Percentiles rank a stretch among this genome's conserved stretches.
Evolutionary conservation across 2,888 invertebrate genomes (phyloP).

Genomic region (Eristalis pertinax): DNA sequence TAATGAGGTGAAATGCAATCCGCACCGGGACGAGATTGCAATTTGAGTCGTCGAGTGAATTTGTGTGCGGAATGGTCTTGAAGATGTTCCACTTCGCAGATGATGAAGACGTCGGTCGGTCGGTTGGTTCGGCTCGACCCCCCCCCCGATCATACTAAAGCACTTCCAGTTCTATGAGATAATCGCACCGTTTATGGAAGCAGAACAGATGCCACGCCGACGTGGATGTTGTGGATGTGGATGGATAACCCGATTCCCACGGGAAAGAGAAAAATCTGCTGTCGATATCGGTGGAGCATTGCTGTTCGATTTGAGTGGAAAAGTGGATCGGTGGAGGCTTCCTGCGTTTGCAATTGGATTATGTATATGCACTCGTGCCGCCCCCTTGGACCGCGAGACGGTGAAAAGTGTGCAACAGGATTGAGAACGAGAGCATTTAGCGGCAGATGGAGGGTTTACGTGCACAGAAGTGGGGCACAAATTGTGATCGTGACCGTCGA

Average conservation of each 20-base stretch:
- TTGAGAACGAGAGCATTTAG: not conserved
- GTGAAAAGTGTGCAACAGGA: constrained; percentile 44
- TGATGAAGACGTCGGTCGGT: constrained; percentile 41
- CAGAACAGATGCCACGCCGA: constrained; percentile 30
- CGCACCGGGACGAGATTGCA: constrained; percentile 53
- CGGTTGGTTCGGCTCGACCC: constrained; percentile 33
- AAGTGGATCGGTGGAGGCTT: constrained; percentile 44
- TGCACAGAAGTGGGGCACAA: not conserved
- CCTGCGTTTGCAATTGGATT: not conserved
- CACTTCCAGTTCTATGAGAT: constrained; percentile 64
- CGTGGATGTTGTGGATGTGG: constrained; percentile 11
- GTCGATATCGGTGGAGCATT: constrained; percentile 60
- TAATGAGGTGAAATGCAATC: constrained; percentile 52
- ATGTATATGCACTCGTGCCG: not conserved
- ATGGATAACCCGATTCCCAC: constrained; percentile 69
- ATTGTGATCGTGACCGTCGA: not conserved
- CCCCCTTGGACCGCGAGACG: not conserved
- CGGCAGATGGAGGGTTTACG: not conserved
- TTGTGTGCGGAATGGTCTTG: constrained; percentile 42
- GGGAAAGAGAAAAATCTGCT: constrained; percentile 54
- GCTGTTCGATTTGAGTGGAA: constrained; percentile 51
- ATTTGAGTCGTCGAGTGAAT: constrained; percentile 42
- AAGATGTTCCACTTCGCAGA: constrained; percentile 69
- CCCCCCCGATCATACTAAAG: constrained; percentile 52
- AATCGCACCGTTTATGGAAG: constrained; percentile 66